Conservation (phyloP, 2,797 vertebrate genomes). For the Buphagus erythrorhynchus region DNA sequence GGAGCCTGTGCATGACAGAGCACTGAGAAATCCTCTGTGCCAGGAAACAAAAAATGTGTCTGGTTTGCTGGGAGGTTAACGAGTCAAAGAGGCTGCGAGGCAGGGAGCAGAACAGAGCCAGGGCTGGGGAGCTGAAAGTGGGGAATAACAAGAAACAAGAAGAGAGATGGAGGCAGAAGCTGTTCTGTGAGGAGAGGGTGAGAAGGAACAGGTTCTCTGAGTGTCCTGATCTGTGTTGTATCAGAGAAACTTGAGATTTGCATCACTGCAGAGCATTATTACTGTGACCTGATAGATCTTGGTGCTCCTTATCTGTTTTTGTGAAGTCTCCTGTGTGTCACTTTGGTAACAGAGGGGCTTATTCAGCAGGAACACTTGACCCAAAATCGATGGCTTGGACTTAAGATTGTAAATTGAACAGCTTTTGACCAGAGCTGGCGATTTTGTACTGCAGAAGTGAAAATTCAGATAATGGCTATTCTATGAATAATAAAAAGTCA, state of each 20-base stretch:
- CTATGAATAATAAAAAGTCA: conserved; percentile 74
- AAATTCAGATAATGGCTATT: conserved; percentile 64
- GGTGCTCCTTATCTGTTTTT: conserved; percentile 65
- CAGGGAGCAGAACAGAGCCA: neutral
- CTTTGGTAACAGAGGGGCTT: conserved; percentile 76
- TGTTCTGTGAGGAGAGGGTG: neutral
- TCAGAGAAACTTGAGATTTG: conserved; percentile 9
- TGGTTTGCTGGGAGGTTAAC: neutral
- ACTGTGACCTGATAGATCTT: conserved; percentile 78
- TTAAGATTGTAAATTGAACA: conserved; percentile 77
- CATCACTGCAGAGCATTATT: conserved; percentile 21
- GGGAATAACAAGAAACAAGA: neutral
- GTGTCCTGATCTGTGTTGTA: neutral
- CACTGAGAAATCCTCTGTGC: neutral
- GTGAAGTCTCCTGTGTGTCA: conserved; percentile 70
- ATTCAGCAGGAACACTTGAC: conserved; percentile 81
- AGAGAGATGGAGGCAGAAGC: neutral
- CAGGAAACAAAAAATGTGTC: neutral
- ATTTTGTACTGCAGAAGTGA: conserved; percentile 74
- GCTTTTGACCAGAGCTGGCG: conserved; percentile 82
- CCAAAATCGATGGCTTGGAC: conserved; percentile 84
- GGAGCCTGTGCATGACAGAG: neutral
- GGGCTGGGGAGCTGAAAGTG: neutral
- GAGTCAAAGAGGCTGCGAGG: neutral
- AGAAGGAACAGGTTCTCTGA: neutral